Evolutionary conservation across 2,797 vertebrate genomes (phyloP).

Genomic region (Danio aesculapii): DNA sequence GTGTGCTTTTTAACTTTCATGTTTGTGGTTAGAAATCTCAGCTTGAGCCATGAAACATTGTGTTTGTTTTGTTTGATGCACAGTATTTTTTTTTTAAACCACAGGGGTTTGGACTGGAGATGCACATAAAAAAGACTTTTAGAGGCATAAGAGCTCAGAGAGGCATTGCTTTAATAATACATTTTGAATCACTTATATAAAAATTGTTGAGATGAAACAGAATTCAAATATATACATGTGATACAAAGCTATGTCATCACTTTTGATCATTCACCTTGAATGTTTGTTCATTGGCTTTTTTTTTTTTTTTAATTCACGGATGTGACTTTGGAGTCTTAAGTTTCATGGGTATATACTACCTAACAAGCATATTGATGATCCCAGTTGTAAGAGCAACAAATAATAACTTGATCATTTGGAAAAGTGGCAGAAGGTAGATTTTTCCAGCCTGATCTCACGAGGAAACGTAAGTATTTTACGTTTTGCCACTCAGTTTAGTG

Average conservation of each 20-base stretch:
- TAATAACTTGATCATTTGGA: too few relatives aligned
- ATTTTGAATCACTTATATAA: neutral
- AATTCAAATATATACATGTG: constrained; percentile 40
- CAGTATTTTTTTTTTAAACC: constrained; percentile 11
- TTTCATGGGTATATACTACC: too few relatives aligned
- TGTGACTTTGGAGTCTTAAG: too few relatives aligned
- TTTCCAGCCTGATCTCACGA: too few relatives aligned
- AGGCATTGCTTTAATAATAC: constrained; percentile 6
- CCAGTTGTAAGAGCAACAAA: too few relatives aligned
- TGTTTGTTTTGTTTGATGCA: constrained; percentile 18
- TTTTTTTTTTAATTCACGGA: too few relatives aligned
- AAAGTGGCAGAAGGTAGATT: too few relatives aligned
- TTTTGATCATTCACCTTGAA: neutral
- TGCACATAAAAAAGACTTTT: constrained; percentile 48
- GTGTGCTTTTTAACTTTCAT: neutral
- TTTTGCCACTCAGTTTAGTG: too few relatives aligned
- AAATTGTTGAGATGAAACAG: constrained; percentile 14
- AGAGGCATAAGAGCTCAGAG: constrained; percentile 38
- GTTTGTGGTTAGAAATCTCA: constrained; percentile 14
- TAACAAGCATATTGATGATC: too few relatives aligned
- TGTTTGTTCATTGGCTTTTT: neutral
- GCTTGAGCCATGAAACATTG: neutral
- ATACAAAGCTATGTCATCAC: neutral
- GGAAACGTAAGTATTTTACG: too few relatives aligned
- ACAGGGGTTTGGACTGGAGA: constrained; percentile 6